These are phyloP conservation scores for Microcebus murinus DNA, from an alignment of 2,113 vertebrate genomes.

Conservation along the genomic window DNA sequence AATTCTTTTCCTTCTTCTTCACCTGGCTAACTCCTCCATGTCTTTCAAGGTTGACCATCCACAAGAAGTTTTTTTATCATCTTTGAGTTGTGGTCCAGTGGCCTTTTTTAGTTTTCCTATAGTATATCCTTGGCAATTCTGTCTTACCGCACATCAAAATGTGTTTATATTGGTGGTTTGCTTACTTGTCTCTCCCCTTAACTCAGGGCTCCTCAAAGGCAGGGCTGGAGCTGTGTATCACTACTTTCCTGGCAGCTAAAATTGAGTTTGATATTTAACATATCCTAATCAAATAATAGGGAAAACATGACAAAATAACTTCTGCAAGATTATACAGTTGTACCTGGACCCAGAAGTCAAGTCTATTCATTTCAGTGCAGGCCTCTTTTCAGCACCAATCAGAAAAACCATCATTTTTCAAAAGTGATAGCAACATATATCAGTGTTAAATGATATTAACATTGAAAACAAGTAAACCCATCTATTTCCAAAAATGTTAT, in stretches of 20 bases:
- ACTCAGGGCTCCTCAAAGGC: neutral
- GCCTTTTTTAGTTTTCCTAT: neutral
- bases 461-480: neutral
- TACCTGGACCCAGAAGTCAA: neutral
- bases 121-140: neutral
- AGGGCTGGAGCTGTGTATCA: neutral
- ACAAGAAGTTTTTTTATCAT: neutral
- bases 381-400: neutral
- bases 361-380: neutral
- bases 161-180: neutral
- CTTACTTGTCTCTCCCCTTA: neutral
- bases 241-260: neutral
- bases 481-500: constrained; percentile 2
- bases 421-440: neutral
- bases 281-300: neutral
- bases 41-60: neutral
- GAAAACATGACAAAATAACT: neutral
- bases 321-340: neutral
- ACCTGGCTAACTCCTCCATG: neutral
- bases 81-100: neutral
- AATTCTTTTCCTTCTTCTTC: neutral
- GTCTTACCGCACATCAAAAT: neutral
- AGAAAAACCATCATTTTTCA: neutral
- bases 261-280: neutral
- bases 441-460: neutral